Percentiles rank a stretch among this genome's conserved stretches.
Conservation (phyloP, 2,113 vertebrate species). For the Macrotis lagotis region DNA sequence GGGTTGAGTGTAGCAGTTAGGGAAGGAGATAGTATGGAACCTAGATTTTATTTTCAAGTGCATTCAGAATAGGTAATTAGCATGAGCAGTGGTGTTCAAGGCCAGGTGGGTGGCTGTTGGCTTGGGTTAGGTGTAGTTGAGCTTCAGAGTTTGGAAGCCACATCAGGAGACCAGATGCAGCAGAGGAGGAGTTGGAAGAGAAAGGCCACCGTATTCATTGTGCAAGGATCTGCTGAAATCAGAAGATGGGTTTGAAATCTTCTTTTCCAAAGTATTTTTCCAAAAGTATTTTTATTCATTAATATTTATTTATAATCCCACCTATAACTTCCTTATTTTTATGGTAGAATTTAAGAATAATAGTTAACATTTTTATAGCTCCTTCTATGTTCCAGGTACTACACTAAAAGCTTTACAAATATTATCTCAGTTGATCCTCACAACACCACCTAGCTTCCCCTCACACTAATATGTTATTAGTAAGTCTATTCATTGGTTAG, state of each 20-base stretch:
- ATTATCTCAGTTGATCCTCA: no score
- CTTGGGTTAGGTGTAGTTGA: no score
- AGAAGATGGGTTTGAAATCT: background rate
- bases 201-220: background rate
- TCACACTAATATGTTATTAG: background rate
- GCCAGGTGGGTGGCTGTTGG: background rate
- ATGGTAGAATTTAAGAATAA: slow-evolving; percentile 61
- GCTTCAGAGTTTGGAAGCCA: background rate
- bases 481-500: background rate
- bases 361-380: no score
- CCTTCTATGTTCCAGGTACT: no score
- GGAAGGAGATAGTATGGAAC: slow-evolving; percentile 39
- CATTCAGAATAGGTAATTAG: background rate
- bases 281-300: slow-evolving; percentile 75
- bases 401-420: no score
- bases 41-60: slow-evolving; percentile 62
- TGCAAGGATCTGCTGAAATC: background rate
- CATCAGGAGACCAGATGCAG: background rate
- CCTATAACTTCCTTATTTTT: slow-evolving; percentile 58
- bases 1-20: slow-evolving; percentile 10
- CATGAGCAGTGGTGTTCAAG: accelerated
- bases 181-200: no score
- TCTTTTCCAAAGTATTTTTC: slow-evolving; percentile 38
- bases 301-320: slow-evolving; percentile 73
- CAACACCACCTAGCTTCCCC: no score